A percentile compares a stretch with the other conserved stretches of the same genome.
Conservation (phyloP, 2,113 vertebrate species). For the Cheirogaleus medius region DNA sequence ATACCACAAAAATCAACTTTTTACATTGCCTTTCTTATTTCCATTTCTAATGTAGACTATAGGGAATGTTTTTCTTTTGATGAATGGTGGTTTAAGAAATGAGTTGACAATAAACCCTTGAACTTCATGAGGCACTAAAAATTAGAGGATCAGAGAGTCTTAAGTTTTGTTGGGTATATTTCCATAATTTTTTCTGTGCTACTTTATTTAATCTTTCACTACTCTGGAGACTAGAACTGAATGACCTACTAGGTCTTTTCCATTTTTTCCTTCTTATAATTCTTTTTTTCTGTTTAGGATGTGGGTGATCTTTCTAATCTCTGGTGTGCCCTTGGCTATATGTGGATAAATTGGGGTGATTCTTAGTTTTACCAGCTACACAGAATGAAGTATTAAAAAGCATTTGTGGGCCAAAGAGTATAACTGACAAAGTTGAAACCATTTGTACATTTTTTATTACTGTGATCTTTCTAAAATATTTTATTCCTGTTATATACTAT, state of each 20-base stretch:
- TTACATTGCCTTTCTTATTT: conserved; percentile 18
- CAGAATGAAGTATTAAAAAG: conserved; percentile 43
- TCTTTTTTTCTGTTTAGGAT: conserved; percentile 62
- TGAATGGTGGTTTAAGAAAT: conserved; percentile 33
- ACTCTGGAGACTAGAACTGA: conserved; percentile 14
- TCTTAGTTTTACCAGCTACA: conserved; percentile 62
- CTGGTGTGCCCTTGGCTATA: conserved; percentile 50
- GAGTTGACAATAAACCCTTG: conserved; percentile 60
- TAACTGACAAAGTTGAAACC: conserved; percentile 51
- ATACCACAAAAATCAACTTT: conserved; percentile 60
- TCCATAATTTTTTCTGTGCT: conserved; percentile 67
- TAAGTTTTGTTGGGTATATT: conserved; percentile 63
- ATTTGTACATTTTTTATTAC: conserved; percentile 67
- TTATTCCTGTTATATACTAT: conserved; percentile 9
- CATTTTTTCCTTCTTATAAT: conserved; percentile 57
- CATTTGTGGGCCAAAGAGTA: conserved; percentile 23
- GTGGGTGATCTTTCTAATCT: conserved; percentile 60
- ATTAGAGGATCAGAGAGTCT: conserved; percentile 70
- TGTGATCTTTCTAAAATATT: conserved; percentile 61
- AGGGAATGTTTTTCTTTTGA: conserved; percentile 54
- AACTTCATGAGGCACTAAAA: conserved; percentile 61
- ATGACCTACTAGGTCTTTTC: conserved; percentile 71
- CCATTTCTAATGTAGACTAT: conserved; percentile 35
- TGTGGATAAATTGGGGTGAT: conserved; percentile 69
- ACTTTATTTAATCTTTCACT: conserved; percentile 67